Evolutionary conservation across 1,140 invertebrate genomes (phyloP).

Genomic region (Aphaenogaster floridana): DNA sequence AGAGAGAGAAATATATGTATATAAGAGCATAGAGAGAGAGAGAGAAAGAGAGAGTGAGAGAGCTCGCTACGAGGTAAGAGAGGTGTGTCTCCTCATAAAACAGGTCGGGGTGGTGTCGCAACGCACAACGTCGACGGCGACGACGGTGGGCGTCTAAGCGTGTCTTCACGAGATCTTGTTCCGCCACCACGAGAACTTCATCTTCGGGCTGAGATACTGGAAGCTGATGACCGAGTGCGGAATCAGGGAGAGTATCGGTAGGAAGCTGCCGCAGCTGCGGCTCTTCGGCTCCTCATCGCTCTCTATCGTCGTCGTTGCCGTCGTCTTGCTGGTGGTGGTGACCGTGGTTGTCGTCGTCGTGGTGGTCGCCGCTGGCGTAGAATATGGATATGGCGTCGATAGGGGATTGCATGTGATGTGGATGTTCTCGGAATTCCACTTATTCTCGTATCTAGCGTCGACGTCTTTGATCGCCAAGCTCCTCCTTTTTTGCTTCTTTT

Average conservation of each 20-base stretch:
- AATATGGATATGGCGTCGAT: constrained; percentile 81
- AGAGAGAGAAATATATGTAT: constrained; percentile 4
- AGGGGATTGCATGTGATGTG: constrained; percentile 82
- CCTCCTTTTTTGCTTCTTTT: constrained; percentile 47
- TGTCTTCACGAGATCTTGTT: constrained; percentile 90
- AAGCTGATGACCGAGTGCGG: constrained; percentile 86
- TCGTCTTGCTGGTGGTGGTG: constrained; percentile 47
- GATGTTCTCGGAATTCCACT: constrained; percentile 75
- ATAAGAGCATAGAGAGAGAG: background rate
- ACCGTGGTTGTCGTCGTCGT: constrained; percentile 62
- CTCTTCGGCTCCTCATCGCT: constrained; percentile 79
- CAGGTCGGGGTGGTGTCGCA: constrained; percentile 29
- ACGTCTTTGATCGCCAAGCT: constrained; percentile 34
- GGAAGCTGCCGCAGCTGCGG: constrained; percentile 85
- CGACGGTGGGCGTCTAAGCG: constrained; percentile 78
- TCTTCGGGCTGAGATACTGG: constrained; percentile 86
- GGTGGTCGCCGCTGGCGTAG: constrained; percentile 74
- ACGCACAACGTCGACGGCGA: constrained; percentile 43
- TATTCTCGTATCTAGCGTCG: constrained; percentile 53
- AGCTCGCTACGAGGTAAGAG: constrained; percentile 74
- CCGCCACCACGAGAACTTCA: constrained; percentile 90
- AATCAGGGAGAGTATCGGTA: constrained; percentile 84
- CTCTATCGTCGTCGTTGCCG: constrained; percentile 71
- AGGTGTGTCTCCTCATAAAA: constrained; percentile 26
- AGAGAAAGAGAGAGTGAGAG: constrained; percentile 5